These are phyloP conservation scores for Empidonax alnorum DNA, from an alignment of 2,113 vertebrate species.

Conservation along the genomic window DNA sequence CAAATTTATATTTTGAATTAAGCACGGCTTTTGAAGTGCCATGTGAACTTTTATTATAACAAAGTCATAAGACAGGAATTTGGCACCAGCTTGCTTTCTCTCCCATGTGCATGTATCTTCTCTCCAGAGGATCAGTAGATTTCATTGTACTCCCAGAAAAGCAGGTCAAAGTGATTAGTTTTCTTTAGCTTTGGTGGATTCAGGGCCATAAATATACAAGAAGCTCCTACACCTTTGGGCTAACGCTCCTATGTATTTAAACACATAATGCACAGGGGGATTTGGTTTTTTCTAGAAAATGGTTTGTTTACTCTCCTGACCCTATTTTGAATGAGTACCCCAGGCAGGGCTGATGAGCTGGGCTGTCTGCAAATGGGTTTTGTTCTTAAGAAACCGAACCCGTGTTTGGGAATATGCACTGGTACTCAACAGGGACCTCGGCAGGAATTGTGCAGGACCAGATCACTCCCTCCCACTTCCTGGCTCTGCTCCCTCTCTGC, in stretches of 20 bases:
- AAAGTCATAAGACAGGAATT: slow-evolving; percentile 3
- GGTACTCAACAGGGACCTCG: background rate
- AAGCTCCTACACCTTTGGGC: background rate
- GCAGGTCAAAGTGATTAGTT: slow-evolving; percentile 7
- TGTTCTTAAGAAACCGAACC: background rate
- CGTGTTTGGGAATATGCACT: background rate
- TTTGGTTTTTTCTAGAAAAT: background rate
- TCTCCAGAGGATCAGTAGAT: background rate
- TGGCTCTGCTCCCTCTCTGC: background rate
- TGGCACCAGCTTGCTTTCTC: background rate
- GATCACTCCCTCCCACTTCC: rapidly evolving
- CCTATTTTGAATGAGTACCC: background rate
- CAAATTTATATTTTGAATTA: background rate
- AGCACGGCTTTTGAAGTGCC: background rate
- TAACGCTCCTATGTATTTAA: background rate
- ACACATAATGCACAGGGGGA: background rate
- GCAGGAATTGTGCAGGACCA: background rate
- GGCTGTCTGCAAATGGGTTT: background rate
- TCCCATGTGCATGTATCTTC: background rate
- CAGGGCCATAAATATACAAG: background rate
- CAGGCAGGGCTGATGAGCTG: rapidly evolving
- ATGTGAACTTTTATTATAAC: background rate
- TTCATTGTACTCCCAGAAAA: slow-evolving; percentile 17
- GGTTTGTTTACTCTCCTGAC: background rate
- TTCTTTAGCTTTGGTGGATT: background rate